Evolutionary conservation across 2,113 vertebrate species (phyloP), one percentile per base, ranked within the genome.

Genomic region (Solea senegalensis): DNA sequence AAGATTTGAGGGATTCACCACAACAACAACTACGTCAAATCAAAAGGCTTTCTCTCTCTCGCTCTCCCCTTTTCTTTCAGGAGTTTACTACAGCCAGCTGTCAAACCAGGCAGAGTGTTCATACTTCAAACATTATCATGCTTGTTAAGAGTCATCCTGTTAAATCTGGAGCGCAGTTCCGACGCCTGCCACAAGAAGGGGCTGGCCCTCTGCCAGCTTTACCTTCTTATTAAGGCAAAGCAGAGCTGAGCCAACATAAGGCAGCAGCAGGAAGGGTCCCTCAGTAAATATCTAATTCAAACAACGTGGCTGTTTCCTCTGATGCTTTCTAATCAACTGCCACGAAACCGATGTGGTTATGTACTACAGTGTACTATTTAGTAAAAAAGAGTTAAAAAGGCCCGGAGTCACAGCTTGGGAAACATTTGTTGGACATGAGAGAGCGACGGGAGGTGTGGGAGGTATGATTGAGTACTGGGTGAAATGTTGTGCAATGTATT

Each of bases 261-360:
- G 79, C 70, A 61, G 68, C 27, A 68, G 86, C 76, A 88, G 74
- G 81, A 89, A 86, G 74, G 78, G 77, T 80, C 76, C 66, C 69
- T 66, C 69, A 74, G 54, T 77, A 71, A 69, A 82, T 82, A 53
- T 65, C 75, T 91, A 92, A 93, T 90, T 91, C 73, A 86, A 93
- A 91, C 86, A 91, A 76, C 80, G 90, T 89, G 89, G 80, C 75
- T 27, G 52, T 81, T 89, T 89, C 83, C 81, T 86, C 65, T 41
- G 74, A 84, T 83, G 84, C 85, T 88, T 92, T 91, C 80, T 92
- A 92, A 93, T 92, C 86, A 93, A 91, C 84, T 89, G 82, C 85
- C 68, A 66, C 84, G 58, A 84, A 88, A 82, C 52, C 70, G 78
- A 72, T 86, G 90, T 40, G 90, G 90, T 93, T 90, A 88, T 92